phyloP scores from a whole-genome alignment of 2,888 invertebrate species.

The Anorthoa munda region DNA sequence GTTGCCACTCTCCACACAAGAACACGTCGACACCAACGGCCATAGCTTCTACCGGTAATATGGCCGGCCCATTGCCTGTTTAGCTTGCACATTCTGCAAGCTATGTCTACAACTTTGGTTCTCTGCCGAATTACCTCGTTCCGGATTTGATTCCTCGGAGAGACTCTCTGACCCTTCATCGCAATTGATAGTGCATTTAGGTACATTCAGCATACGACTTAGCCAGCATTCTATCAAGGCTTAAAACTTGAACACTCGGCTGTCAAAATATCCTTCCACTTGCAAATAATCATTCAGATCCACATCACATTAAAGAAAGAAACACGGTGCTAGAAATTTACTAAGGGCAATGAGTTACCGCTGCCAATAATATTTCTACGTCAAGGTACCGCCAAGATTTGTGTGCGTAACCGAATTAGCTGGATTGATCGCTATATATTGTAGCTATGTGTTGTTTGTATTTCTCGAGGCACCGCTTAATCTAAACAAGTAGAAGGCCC shows the following conservation, averaged over 20 bases:
- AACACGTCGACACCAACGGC: too few species aligned
- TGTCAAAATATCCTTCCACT: not conserved
- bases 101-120: too few species aligned
- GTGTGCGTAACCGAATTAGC: slow-evolving; percentile 56
- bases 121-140: too few species aligned
- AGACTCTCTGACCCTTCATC: not conserved
- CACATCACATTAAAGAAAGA: slow-evolving; percentile 2
- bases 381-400: slow-evolving; percentile 46
- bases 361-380: slow-evolving; percentile 44
- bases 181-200: not conserved
- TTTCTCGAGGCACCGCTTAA: slow-evolving; percentile 40
- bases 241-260: not conserved
- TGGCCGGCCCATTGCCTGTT: too few species aligned
- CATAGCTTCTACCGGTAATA: too few species aligned
- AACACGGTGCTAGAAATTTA: slow-evolving; percentile 33
- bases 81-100: too few species aligned
- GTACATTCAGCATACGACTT: not conserved
- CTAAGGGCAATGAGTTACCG: slow-evolving; percentile 32
- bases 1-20: too few species aligned
- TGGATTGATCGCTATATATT: slow-evolving; percentile 49
- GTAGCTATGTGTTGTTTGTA: slow-evolving; percentile 39
- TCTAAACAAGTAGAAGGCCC: slow-evolving; percentile 18
- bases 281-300: slow-evolving; percentile 12
- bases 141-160: too few species aligned
- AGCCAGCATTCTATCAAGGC: too few species aligned